Conservation (phyloP, 1,140 invertebrate species). For the Carposina sasakii region DNA sequence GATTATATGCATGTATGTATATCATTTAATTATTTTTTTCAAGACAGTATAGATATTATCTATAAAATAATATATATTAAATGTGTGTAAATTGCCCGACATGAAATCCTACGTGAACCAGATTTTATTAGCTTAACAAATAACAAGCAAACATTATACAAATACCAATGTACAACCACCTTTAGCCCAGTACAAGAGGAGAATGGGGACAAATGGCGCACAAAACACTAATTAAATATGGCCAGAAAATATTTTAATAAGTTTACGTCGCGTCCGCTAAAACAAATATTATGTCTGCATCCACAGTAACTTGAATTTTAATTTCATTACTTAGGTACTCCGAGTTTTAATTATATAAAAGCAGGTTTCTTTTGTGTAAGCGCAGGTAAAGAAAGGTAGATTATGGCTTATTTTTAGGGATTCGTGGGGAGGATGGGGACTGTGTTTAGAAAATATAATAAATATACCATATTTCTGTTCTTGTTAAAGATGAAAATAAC, state of each 20-base stretch:
- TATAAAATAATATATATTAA: background rate
- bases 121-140: constrained; percentile 12
- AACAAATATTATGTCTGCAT: constrained; percentile 65
- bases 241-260: constrained; percentile 68
- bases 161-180: constrained; percentile 13
- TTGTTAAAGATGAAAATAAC: no score
- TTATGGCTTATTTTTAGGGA: no score
- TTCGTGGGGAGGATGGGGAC: no score
- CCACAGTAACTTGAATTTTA: constrained; percentile 61
- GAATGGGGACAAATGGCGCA: constrained; percentile 52
- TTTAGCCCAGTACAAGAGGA: constrained; percentile 14
- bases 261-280: constrained; percentile 55
- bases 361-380: constrained; percentile 46
- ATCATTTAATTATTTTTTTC: background rate
- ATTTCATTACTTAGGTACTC: constrained; percentile 59
- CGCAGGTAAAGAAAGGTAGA: no score
- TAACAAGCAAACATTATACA: constrained; percentile 6
- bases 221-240: constrained; percentile 63
- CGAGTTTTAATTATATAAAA: constrained; percentile 69
- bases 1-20: no score
- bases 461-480: no score
- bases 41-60: background rate
- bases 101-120: background rate
- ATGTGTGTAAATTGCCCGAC: background rate
- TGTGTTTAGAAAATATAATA: no score